Evolutionary conservation across 2,113 vertebrate species (phyloP).

Genomic region (Entomyzon cyanotis): DNA sequence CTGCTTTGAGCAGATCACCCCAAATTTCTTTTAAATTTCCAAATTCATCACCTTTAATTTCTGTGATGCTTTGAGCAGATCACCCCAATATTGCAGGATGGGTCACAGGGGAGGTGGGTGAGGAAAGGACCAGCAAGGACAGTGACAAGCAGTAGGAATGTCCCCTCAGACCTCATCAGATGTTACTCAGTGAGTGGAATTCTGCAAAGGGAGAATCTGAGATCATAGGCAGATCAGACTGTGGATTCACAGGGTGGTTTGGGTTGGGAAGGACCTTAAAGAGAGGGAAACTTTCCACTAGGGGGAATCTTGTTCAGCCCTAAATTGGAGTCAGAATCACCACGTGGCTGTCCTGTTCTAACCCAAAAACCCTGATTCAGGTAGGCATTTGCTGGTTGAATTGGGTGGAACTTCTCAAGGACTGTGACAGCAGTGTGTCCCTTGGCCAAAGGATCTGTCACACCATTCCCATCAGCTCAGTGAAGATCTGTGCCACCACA

Average conservation of each 20-base stretch:
- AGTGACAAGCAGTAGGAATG: background rate
- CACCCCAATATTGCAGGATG: background rate
- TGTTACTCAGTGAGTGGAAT: background rate
- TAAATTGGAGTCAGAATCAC: background rate
- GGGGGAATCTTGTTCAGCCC: background rate
- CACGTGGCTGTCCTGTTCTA: background rate
- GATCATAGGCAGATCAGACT: background rate
- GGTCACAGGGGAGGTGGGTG: background rate
- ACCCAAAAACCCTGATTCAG: background rate
- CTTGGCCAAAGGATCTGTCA: background rate
- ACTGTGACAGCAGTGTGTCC: background rate
- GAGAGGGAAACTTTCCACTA: background rate
- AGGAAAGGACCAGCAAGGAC: background rate
- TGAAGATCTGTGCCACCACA: background rate
- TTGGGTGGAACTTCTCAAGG: background rate
- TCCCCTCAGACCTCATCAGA: background rate
- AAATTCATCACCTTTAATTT: background rate
- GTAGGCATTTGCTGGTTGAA: background rate
- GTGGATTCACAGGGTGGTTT: background rate
- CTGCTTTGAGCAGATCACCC: too few species aligned
- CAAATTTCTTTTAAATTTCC: too few species aligned
- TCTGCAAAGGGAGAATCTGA: background rate
- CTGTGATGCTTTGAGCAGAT: background rate
- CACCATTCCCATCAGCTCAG: background rate
- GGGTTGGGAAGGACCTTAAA: background rate